Percentiles rank a stretch among this genome's conserved stretches.
Evolutionary conservation across 2,888 invertebrate species (phyloP).

Genomic region (Drosophila tripunctata): DNA sequence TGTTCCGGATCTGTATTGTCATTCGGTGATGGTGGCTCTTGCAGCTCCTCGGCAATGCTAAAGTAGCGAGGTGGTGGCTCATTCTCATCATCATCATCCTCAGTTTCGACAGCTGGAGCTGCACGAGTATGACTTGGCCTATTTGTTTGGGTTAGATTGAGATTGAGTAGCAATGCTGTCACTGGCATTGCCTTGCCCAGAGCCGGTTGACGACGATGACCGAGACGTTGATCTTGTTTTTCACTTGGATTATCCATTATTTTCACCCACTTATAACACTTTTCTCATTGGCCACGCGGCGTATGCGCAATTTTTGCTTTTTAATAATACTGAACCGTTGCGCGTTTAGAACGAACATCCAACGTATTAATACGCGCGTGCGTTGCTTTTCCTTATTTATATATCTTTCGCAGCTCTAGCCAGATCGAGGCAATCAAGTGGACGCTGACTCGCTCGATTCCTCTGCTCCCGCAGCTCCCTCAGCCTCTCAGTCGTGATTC

Average conservation of each 20-base stretch:
- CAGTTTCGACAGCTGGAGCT: constrained; percentile 16
- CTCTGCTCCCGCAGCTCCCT: constrained; percentile 17
- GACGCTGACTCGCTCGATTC: constrained; percentile 50
- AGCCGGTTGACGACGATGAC: constrained; percentile 81
- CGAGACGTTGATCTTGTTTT: constrained; percentile 54
- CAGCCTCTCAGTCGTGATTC: constrained; percentile 33
- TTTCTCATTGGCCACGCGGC: constrained; percentile 39
- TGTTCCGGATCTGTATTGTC: constrained; percentile 30
- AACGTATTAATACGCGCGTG: constrained; percentile 78
- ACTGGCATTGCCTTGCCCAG: constrained; percentile 84
- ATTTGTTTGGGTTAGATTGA: constrained; percentile 51
- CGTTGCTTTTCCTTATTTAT: constrained; percentile 84
- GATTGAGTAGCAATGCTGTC: constrained; percentile 81
- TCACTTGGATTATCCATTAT: constrained; percentile 34
- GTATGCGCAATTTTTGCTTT: constrained; percentile 52
- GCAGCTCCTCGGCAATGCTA: constrained; percentile 38
- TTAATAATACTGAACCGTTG: constrained; percentile 33
- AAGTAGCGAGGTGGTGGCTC: constrained; percentile 80
- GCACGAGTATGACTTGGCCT: constrained; percentile 52
- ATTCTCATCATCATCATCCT: constrained; percentile 59
- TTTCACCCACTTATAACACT: constrained; percentile 9
- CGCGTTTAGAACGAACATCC: constrained; percentile 65
- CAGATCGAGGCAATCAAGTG: constrained; percentile 83
- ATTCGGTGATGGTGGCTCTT: constrained; percentile 49
- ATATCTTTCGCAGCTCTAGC: constrained; percentile 75